phyloP scores from a whole-genome alignment of 2,888 invertebrate species.

The Conistra vaccinii region DNA sequence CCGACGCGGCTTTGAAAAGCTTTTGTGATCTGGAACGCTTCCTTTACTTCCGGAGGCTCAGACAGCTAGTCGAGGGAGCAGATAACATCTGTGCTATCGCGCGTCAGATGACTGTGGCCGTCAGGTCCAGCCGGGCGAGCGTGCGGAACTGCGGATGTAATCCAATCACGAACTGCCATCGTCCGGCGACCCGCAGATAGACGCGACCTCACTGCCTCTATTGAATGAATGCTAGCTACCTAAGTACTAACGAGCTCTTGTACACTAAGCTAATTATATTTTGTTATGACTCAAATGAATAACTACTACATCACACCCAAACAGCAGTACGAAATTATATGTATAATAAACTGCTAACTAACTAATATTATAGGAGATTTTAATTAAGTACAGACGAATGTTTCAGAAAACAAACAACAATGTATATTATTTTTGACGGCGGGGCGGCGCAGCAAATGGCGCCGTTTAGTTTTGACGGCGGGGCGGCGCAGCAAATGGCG shows the following conservation, averaged over 20 bases:
- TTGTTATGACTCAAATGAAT: background rate
- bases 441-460: no score
- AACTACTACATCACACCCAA: background rate
- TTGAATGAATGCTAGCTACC: background rate
- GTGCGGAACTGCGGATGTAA: slow-evolving; percentile 25
- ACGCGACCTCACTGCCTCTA: background rate
- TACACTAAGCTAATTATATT: background rate
- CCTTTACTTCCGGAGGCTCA: background rate
- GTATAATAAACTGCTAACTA: background rate
- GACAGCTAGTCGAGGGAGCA: background rate
- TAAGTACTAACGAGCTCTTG: background rate
- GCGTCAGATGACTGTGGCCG: background rate
- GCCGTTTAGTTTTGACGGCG: no score
- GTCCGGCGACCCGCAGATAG: slow-evolving; percentile 6
- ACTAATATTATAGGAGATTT: background rate
- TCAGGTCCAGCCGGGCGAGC: background rate
- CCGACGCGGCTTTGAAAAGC: background rate
- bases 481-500: no score
- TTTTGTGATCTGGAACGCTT: slow-evolving; percentile 7
- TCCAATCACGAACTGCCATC: slow-evolving; percentile 30
- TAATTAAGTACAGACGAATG: background rate
- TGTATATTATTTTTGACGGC: background rate
- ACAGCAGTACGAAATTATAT: no score
- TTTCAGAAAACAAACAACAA: background rate
- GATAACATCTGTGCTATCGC: slow-evolving; percentile 13